phyloP scores from a whole-genome alignment of 2,113 vertebrate genomes.

The Corythornis madagascariensis region DNA sequence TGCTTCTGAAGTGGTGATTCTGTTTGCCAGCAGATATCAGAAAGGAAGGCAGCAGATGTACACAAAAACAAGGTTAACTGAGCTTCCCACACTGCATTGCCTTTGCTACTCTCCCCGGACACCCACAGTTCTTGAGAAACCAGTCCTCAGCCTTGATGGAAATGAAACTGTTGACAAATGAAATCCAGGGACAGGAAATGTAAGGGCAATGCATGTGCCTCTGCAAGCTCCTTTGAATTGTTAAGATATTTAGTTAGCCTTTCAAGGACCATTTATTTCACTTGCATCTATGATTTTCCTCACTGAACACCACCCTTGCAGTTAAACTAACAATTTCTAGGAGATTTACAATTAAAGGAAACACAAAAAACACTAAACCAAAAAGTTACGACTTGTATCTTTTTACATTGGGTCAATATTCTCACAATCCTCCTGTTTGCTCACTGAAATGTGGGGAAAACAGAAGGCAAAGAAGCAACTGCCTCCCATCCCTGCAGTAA shows the following conservation, averaged over 20 bases:
- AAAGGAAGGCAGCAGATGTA: background rate
- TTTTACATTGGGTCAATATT: background rate
- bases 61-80: background rate
- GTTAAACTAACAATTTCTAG: background rate
- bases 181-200: background rate
- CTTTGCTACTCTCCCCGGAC: background rate
- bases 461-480: background rate
- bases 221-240: background rate
- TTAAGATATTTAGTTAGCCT: background rate
- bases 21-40: background rate
- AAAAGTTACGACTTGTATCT: background rate
- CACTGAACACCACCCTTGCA: background rate
- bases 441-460: background rate
- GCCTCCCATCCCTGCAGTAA: background rate
- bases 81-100: background rate
- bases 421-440: background rate
- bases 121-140: background rate
- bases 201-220: background rate
- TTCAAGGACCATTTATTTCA: slow-evolving; percentile 26
- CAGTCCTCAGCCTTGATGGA: background rate
- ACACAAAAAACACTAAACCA: background rate
- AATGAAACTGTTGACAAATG: background rate
- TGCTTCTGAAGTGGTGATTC: background rate
- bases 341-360: background rate
- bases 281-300: background rate